phyloP scores from a whole-genome alignment of 2,797 vertebrate genomes.

The Sebastes paucispinis region DNA sequence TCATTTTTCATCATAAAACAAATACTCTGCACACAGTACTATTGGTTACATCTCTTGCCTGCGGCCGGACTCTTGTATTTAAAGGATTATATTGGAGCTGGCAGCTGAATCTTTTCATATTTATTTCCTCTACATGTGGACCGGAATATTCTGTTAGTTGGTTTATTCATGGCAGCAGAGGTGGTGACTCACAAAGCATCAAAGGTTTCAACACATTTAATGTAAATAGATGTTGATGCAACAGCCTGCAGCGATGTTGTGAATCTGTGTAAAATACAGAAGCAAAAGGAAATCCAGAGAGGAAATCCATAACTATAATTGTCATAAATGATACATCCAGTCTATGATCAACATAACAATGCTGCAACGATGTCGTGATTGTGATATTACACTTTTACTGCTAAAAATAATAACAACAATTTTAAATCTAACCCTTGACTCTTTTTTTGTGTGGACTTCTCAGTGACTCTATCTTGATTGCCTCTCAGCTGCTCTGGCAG shows the following conservation, averaged over 20 bases:
- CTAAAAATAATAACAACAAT: background rate
- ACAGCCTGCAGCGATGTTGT: background rate
- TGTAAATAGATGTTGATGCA: conserved; percentile 39
- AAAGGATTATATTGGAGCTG: background rate
- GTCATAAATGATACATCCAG: background rate
- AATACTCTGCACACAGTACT: background rate
- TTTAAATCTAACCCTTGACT: no score
- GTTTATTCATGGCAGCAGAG: conserved; percentile 48
- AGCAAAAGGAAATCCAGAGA: background rate
- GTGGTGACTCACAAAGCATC: conserved; percentile 34
- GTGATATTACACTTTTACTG: background rate
- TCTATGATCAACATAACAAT: background rate
- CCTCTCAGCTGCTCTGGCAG: background rate
- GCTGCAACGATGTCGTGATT: background rate
- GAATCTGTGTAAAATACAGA: conserved; percentile 1
- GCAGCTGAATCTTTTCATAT: conserved; percentile 12
- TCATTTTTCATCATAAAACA: background rate
- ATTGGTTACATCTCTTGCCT: background rate
- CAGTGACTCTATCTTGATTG: background rate
- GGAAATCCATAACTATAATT: background rate
- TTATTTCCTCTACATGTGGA: conserved; percentile 18
- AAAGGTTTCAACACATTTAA: conserved; percentile 39
- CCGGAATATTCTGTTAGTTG: conserved; percentile 39
- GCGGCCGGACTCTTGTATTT: background rate
- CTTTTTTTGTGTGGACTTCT: background rate